phyloP scores from a whole-genome alignment of 2,113 vertebrate species.

The Sorex fumeus region DNA sequence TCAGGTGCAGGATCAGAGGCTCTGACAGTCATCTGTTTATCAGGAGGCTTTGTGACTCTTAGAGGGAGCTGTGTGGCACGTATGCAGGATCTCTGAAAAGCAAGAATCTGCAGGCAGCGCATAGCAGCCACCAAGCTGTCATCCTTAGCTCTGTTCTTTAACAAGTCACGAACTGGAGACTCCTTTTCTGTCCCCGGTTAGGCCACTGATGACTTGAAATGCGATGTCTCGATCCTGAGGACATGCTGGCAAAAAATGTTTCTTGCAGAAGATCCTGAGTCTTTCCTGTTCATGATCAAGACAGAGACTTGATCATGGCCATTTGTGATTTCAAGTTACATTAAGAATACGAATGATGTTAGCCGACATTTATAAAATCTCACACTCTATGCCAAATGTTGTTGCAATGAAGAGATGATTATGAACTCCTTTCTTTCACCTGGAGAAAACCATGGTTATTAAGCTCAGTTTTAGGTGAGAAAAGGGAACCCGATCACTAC shows the following conservation, averaged over 20 bases:
- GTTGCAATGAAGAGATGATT: conserved; percentile 6
- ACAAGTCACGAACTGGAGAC: background rate
- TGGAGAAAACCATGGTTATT: background rate
- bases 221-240: background rate
- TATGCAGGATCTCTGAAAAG: conserved; percentile 51
- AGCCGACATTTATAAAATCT: conserved; percentile 19
- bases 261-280: background rate
- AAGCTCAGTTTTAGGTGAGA: conserved; percentile 18
- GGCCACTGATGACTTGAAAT: background rate
- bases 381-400: conserved; percentile 5
- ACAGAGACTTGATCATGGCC: conserved; percentile 39
- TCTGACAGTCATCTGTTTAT: conserved; percentile 75
- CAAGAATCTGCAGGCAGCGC: conserved; percentile 47
- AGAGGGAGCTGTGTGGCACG: conserved; percentile 11
- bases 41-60: conserved; percentile 42
- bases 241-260: background rate
- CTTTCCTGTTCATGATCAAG: conserved; percentile 43
- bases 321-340: conserved; percentile 53
- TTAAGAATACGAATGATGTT: conserved; percentile 27
- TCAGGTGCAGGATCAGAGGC: conserved; percentile 81
- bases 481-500: conserved; percentile 49
- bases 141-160: background rate
- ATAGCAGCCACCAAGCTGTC: background rate
- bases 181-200: fast-evolving
- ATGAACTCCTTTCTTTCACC: conserved; percentile 57